A percentile compares a stretch with the other conserved stretches of the same genome.
These are phyloP conservation scores for Synanceia verrucosa DNA, from an alignment of 2,797 vertebrate species.

Conservation along the genomic window DNA sequence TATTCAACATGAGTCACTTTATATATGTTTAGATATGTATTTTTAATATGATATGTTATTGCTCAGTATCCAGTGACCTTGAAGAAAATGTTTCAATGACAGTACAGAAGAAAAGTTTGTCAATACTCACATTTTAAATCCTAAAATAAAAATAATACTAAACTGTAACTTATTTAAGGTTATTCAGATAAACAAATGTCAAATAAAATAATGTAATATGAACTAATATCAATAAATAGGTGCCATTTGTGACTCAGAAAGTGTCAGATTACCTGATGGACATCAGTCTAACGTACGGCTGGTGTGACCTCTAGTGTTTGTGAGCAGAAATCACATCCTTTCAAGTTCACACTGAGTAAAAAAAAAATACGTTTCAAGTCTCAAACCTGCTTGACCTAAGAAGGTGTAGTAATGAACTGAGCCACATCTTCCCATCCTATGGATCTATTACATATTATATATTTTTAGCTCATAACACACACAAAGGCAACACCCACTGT, in stretches of 20 bases:
- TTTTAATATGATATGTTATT: too few species aligned
- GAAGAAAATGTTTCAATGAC: too few species aligned
- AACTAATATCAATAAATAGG: background rate
- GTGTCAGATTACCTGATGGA: background rate
- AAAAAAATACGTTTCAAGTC: background rate
- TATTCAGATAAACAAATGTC: background rate
- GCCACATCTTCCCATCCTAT: slow-evolving; percentile 55
- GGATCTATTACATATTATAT: slow-evolving; percentile 17
- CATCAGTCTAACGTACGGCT: too few species aligned
- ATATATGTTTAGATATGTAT: too few species aligned
- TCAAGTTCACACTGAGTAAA: background rate
- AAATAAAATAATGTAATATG: background rate
- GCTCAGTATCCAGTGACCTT: too few species aligned
- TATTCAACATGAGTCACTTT: too few species aligned
- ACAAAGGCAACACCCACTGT: slow-evolving; percentile 32
- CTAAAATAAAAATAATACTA: background rate
- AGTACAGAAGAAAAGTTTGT: too few species aligned
- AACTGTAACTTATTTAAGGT: background rate
- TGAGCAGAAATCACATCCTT: background rate
- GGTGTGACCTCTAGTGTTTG: slow-evolving; percentile 25
- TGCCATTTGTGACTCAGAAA: background rate
- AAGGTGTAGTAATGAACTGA: too few species aligned
- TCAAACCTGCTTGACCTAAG: too few species aligned
- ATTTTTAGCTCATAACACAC: slow-evolving; percentile 26
- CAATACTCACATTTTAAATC: rapidly evolving